Conservation (phyloP, 1,140 invertebrate species). For the Drosophila cardini region DNA sequence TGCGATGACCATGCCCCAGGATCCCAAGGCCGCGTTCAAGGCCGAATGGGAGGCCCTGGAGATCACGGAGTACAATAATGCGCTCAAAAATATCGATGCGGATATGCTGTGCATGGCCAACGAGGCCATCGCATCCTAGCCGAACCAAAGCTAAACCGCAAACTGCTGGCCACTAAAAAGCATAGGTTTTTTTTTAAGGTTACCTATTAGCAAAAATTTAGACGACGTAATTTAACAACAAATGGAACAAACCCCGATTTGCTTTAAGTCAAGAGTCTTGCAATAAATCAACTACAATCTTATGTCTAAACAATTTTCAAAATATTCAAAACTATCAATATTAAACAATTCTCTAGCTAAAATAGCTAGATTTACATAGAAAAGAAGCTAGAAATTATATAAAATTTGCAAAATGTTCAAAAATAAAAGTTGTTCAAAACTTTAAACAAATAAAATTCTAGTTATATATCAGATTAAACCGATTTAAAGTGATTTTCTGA, state of each 20-base stretch:
- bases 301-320: conserved; percentile 7
- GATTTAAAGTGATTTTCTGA: too few species aligned
- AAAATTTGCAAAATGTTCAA: too few species aligned
- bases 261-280: conserved; percentile 35
- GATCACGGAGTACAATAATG: conserved; percentile 97
- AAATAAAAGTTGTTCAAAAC: too few species aligned
- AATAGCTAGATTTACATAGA: too few species aligned
- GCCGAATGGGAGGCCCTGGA: conserved; percentile 99
- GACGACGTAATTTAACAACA: conserved; percentile 35
- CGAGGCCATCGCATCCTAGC: conserved; percentile 23
- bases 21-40: conserved; percentile 99
- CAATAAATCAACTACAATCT: conserved; percentile 31
- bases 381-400: too few species aligned
- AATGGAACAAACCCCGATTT: conserved; percentile 13
- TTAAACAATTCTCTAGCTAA: too few species aligned
- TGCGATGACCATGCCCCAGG: conserved; percentile 98
- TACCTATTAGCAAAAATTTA: conserved; percentile 42
- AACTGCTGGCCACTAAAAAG: conserved; percentile 25
- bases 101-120: conserved; percentile 84
- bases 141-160: conserved; percentile 5
- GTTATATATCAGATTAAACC: too few species aligned
- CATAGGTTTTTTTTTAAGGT: conserved; percentile 33
- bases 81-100: conserved; percentile 91
- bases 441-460: too few species aligned
- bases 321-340: too few species aligned